phyloP scores from a whole-genome alignment of 2,113 vertebrate genomes.

The Epinephelus lanceolatus region DNA sequence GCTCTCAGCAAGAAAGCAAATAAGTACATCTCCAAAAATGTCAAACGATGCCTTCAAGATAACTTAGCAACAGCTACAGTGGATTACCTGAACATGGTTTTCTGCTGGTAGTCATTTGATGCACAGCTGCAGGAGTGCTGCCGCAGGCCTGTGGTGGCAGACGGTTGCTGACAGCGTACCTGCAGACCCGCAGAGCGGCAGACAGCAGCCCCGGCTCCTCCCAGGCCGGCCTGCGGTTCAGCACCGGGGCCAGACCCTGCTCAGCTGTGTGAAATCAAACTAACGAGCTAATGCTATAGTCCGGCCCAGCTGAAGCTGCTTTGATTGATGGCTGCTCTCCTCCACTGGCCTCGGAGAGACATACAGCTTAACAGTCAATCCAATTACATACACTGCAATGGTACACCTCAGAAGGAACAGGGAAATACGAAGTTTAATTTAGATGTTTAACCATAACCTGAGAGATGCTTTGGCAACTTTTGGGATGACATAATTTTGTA shows the following conservation, averaged over 20 bases:
- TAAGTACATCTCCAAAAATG: background rate
- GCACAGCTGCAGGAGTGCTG: slow-evolving; percentile 34
- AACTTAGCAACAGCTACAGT: background rate
- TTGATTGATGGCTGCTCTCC: slow-evolving; percentile 53
- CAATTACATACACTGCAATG: background rate
- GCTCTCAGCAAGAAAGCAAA: background rate
- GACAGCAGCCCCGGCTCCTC: background rate
- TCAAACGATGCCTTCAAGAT: background rate
- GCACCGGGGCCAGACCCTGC: slow-evolving; percentile 30
- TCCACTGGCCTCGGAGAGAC: background rate
- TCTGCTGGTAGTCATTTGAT: slow-evolving; percentile 16
- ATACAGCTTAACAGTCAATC: background rate
- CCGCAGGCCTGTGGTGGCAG: slow-evolving; percentile 32
- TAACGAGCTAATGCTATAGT: slow-evolving; percentile 51
- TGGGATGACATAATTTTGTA: background rate
- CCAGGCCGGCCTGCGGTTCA: slow-evolving; percentile 8
- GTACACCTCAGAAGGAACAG: background rate
- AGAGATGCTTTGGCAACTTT: too few relatives aligned
- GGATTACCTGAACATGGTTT: slow-evolving; percentile 27
- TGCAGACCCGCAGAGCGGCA: slow-evolving; percentile 3
- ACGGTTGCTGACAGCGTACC: slow-evolving; percentile 39
- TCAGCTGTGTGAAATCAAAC: slow-evolving; percentile 60
- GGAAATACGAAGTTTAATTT: background rate
- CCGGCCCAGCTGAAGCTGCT: slow-evolving; percentile 36
- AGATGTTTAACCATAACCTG: background rate